Conservation (phyloP, 2,888 invertebrate genomes). For the Diploptera punctata region DNA sequence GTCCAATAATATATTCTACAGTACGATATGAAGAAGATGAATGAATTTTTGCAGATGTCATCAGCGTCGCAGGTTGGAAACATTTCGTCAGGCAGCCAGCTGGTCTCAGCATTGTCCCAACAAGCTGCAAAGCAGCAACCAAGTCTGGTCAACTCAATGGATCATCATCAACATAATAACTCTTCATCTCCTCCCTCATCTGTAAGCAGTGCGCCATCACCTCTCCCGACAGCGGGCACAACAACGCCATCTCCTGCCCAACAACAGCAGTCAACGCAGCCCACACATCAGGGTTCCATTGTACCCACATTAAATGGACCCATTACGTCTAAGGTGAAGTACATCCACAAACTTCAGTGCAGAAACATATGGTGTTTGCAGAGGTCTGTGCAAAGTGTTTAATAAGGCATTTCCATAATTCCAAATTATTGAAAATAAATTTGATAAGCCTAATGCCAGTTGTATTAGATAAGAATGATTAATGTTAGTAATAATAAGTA, state of each 20-base stretch:
- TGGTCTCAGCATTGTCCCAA: constrained; percentile 27
- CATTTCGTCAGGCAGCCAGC: constrained; percentile 10
- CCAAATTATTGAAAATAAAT: no score
- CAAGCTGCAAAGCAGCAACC: constrained; percentile 30
- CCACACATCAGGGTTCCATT: constrained; percentile 45
- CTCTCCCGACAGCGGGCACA: constrained; percentile 52
- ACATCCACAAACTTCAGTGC: background rate
- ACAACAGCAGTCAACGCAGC: constrained; percentile 39
- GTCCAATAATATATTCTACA: no score
- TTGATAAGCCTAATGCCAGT: no score
- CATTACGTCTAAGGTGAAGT: constrained; percentile 51
- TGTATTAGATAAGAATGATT: no score
- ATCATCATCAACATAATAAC: constrained; percentile 42
- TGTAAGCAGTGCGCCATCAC: constrained; percentile 64
- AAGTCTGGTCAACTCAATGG: constrained; percentile 40
- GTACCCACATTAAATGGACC: constrained; percentile 59
- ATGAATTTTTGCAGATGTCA: constrained; percentile 1
- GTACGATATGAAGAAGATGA: no score
- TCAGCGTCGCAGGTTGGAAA: constrained; percentile 17
- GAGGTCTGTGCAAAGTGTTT: no score
- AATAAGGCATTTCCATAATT: no score
- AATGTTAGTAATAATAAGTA: no score
- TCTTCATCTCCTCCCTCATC: constrained; percentile 55
- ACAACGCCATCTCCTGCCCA: constrained; percentile 43
- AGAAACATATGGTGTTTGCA: no score